Evolutionary conservation across 2,888 invertebrate genomes (phyloP), one percentile per base, ranked within the genome.

Genomic region (Laspeyria flexula): DNA sequence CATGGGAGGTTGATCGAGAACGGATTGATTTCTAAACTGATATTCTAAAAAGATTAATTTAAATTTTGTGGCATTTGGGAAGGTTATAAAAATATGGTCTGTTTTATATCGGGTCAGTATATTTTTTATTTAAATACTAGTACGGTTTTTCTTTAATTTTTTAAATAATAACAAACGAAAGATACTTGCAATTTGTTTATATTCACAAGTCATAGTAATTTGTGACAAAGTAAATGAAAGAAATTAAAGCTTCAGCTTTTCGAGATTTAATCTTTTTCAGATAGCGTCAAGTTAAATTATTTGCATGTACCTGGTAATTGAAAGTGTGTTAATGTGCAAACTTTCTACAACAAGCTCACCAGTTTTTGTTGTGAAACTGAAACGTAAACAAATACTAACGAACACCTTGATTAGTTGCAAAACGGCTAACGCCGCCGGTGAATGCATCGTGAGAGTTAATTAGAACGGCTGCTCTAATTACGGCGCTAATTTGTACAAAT

Each of bases 381-480:
- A 64, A 64, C 52, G 69, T 69, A 69, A 69, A 69, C 69, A 69
- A 69, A 66, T 60, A 64, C 50, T 57, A 64, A 67, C 54, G 23
- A 62, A 63, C 61, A 64, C 61, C 59, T 61, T 61, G 66, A 61
- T 69, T 53, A 60, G 60, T 69, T 60, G 50, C 66, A 59, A 68
- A 62, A 68, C 55, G 42, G 50, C 43, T 21, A 34, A 43, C 49
- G 33, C 18, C 18, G 18, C 45, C 56, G 40, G 51, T 38, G 55
- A 55, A 38, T 38, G 59, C 55, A 39, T 38, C 42, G 60, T 52
- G 59, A 61, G 63, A 69, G 60, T 55, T 61, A 42, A 61, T 69
- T 69, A 64, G 55, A 45, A 61, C 48, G 12, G 30, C 40, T 45
- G 55, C 40, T 53, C 69, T 69, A 66, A 69, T 64, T 65, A 52